phyloP scores from a whole-genome alignment of 2,113 vertebrate species.

The Channa maculata region DNA sequence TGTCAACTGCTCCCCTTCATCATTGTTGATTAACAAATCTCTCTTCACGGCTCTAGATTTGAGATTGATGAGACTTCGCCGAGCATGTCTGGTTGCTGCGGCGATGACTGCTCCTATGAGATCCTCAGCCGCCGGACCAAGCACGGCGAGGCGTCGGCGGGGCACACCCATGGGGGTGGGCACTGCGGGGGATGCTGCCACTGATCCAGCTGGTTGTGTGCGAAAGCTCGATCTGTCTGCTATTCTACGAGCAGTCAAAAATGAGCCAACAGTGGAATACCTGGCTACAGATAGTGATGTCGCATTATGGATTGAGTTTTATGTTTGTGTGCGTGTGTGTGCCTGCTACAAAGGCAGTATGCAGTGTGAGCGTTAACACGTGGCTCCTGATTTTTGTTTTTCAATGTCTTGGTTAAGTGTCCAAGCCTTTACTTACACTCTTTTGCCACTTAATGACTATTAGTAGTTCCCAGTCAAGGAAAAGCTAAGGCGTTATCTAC shows the following conservation, averaged over 20 bases:
- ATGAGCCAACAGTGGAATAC: slow-evolving; percentile 35
- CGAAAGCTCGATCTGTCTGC: slow-evolving; percentile 57
- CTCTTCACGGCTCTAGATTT: slow-evolving; percentile 77
- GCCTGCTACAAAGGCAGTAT: slow-evolving; percentile 38
- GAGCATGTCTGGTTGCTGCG: slow-evolving; percentile 92
- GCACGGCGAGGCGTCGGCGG: slow-evolving; percentile 87
- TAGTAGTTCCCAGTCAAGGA: slow-evolving; percentile 21
- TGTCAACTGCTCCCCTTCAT: neutral
- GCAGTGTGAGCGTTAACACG: slow-evolving; percentile 64
- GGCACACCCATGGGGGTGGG: slow-evolving; percentile 86
- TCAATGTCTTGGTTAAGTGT: slow-evolving; percentile 17
- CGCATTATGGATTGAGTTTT: slow-evolving; percentile 43
- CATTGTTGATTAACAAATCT: neutral
- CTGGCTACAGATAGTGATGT: slow-evolving; percentile 28
- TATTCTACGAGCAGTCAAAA: slow-evolving; percentile 7
- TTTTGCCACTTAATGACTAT: slow-evolving; percentile 29
- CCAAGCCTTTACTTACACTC: slow-evolving; percentile 23
- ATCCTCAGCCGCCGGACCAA: slow-evolving; percentile 93
- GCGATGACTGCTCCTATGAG: slow-evolving; percentile 93
- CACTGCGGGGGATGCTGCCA: slow-evolving; percentile 94
- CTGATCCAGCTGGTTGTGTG: slow-evolving; percentile 78
- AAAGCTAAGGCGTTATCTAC: slow-evolving; percentile 13
- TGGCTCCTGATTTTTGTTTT: slow-evolving; percentile 28
- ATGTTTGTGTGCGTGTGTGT: neutral
- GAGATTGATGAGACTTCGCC: slow-evolving; percentile 93